phyloP scores from a whole-genome alignment of 2,113 vertebrate genomes.

The Mustela lutreola region DNA sequence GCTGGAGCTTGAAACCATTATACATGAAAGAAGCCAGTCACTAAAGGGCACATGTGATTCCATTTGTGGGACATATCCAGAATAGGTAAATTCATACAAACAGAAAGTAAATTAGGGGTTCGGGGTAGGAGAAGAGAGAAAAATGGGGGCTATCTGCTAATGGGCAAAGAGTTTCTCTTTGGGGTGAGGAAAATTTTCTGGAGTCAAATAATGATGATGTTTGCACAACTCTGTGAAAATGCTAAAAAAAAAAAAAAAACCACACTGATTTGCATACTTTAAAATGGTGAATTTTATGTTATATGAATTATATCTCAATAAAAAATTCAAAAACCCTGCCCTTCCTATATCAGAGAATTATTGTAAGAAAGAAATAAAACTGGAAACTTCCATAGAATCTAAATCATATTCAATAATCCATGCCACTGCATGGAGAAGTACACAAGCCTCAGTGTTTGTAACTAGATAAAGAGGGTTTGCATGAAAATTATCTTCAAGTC shows the following conservation, averaged over 20 bases:
- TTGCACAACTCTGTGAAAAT: neutral
- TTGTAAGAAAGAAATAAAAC: neutral
- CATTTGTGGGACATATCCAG: neutral
- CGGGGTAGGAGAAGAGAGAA: neutral
- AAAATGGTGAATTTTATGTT: neutral
- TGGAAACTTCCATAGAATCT: neutral
- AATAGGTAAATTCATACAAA: neutral
- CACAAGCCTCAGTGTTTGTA: neutral
- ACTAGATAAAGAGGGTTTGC: neutral
- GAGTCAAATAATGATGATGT: neutral
- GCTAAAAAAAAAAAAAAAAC: neutral
- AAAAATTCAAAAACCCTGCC: neutral
- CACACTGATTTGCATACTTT: neutral
- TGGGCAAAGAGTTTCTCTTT: neutral
- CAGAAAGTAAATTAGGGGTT: neutral
- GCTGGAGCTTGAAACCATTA: neutral
- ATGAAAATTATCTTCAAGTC: neutral
- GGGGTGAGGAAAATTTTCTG: neutral
- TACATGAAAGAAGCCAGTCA: neutral
- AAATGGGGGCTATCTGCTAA: neutral
- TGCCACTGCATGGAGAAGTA: neutral
- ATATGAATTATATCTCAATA: constrained; percentile 12
- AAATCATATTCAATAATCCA: neutral
- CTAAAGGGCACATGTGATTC: neutral
- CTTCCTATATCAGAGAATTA: neutral